Evolutionary conservation across 2,888 invertebrate genomes (phyloP).

Genomic region (Hypercompe scribonia): DNA sequence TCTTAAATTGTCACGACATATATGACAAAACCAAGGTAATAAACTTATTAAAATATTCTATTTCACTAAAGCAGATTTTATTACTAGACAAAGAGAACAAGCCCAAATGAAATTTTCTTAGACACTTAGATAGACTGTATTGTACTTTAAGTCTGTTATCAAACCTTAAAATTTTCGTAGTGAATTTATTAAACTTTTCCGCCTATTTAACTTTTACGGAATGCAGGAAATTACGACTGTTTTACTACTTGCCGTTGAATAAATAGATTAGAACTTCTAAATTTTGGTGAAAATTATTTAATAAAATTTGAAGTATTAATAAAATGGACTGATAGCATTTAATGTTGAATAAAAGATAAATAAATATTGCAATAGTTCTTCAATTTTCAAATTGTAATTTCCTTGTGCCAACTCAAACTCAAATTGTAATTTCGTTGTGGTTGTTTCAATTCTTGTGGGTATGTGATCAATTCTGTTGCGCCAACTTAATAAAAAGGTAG

Average conservation of each 20-base stretch:
- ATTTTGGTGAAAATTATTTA: conserved; percentile 12
- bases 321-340: conserved; percentile 11
- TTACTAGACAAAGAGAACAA: not conserved
- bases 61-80: not conserved
- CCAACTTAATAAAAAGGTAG: no score
- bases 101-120: not conserved
- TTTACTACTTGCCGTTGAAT: conserved; percentile 9
- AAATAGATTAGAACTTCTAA: not conserved
- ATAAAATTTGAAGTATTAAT: not conserved
- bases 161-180: not conserved
- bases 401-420: no score
- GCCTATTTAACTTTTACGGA: conserved; percentile 8
- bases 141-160: not conserved
- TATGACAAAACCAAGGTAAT: no score
- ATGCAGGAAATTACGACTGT: not conserved
- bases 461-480: no score
- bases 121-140: not conserved
- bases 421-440: no score
- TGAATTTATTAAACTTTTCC: conserved; percentile 7
- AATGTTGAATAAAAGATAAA: conserved; percentile 3
- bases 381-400: no score
- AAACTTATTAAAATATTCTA: no score
- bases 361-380: not conserved
- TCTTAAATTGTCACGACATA: no score
- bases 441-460: no score